Evolutionary conservation across 2,113 vertebrate genomes (phyloP), one percentile per base, ranked within the genome.

Genomic region (Hiodon alosoides): DNA sequence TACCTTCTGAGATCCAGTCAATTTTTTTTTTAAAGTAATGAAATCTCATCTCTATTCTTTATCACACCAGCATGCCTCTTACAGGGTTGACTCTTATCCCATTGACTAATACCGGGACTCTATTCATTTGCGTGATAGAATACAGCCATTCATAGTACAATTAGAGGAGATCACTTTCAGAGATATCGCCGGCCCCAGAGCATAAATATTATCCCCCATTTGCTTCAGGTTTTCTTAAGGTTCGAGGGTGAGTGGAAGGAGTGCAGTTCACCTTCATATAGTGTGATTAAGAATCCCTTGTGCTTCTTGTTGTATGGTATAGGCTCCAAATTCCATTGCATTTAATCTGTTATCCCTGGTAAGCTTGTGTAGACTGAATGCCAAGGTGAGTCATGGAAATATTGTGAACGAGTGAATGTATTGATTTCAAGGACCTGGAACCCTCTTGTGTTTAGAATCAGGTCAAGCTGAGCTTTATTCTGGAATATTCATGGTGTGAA

Each of bases 351-450:
- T 31, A 31, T 31, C 31, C 31, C 31, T 31, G 31, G 31, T 31
- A 31, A 31, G 2, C 31, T 31, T 31, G 31, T 31, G 31, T 31
- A 31, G 31, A 0, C 31, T 31, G 31, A 0, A 31, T 31, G 31
- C 31, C 31, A 31, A 31, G 31, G 31, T 31, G 31, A 31, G 31
- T 31, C 31, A 31, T 31, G 31, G 31, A 71, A 87, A 87, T 88
- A 86, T 88, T 88, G 87, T 81, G 87, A 88, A 84, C 85, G 80
- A 84, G 80, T 81, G 79, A 73, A 81, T 75, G 82, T 86, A 85
- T 80, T 80, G 31, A 31, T 31, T 31, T 31, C 31, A 31, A 31
- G 31, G 31, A 31, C 31, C 31, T 31, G 31, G 31, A 31, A 31
- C 31, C 31, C 2, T 31, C 31, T 31, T 31, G 31, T 31, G 31